phyloP scores from a whole-genome alignment of 2,797 vertebrate species.

The Tapirus indicus region DNA sequence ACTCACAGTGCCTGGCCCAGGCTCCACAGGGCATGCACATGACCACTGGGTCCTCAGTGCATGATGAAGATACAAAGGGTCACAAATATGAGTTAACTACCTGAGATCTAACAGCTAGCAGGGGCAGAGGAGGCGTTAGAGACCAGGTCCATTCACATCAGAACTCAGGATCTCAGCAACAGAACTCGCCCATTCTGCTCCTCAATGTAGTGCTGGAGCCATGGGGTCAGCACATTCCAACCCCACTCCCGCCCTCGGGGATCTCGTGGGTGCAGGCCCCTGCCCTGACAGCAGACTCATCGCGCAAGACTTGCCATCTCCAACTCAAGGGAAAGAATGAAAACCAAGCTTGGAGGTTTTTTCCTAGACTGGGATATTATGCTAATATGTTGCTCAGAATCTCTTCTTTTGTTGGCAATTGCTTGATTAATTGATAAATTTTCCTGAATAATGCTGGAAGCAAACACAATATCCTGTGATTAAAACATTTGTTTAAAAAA shows the following conservation, averaged over 20 bases:
- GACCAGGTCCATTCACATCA: fast-evolving
- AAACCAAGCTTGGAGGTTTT: background rate
- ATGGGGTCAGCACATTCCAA: fast-evolving
- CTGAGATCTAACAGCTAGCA: background rate
- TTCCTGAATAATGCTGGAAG: background rate
- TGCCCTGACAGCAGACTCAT: background rate
- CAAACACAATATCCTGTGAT: background rate
- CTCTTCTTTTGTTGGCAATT: background rate
- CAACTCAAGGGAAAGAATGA: background rate
- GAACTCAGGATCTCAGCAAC: background rate
- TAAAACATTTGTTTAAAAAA: background rate
- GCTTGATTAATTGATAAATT: background rate
- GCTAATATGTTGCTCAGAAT: background rate
- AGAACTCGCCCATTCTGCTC: background rate
- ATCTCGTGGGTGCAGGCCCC: background rate
- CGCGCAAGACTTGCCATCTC: background rate
- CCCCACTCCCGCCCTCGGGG: background rate
- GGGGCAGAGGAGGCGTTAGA: background rate
- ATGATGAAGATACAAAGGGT: fast-evolving
- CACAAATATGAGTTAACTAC: background rate
- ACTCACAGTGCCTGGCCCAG: background rate
- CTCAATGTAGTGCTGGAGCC: background rate
- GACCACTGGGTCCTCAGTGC: fast-evolving
- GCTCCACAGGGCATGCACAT: fast-evolving
- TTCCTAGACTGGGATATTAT: background rate